Evolutionary conservation across 2,888 invertebrate genomes (phyloP), one percentile per base, ranked within the genome.

Genomic region (Trilocha varians): DNA sequence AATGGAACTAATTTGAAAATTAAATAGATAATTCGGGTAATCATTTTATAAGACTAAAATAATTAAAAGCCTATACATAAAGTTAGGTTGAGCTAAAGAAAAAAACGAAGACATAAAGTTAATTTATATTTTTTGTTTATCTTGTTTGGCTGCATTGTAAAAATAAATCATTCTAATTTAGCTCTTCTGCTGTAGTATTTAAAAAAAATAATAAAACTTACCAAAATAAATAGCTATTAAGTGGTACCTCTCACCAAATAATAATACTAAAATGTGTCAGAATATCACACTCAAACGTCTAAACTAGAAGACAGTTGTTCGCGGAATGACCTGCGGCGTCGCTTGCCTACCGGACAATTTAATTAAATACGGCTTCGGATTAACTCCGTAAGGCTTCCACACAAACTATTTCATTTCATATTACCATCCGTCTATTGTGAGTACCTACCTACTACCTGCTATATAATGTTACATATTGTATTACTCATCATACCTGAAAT

Each of bases 351-450:
- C 59, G 63, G 65, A 78, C 82, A 85, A 84, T 85, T 80, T 80
- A 85, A 85, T 85, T 85, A 85, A 80, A 78, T 79, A 85, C 52
- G 84, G 84, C 82, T 85, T 85, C 84, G 72, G 84, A 85, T 85
- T 85, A 85, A 70, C 76, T 66, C 58, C 43, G 55, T 79, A 62
- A 50, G 84, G 84, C 78, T 84, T 84, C 84, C n/a, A 67, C 67
- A 71, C 71, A 74, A 71, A 73, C 78, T 82, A 73, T 76, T 73
- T 62, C 59, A 69, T 83, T 80, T 77, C 83, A 78, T 80, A 74
- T 73, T 73, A 59, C 67, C 69, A 61, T 60, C 65, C 62, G 49
- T 45, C 51, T 47, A 55, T 11, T 25, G 53, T 55, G 60, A 53
- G 18, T 46, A 44, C 32, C 40, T 39, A 42, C 44, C 38, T 44